phyloP scores from a whole-genome alignment of 2,797 vertebrate genomes.

The Sus cebifrons region DNA sequence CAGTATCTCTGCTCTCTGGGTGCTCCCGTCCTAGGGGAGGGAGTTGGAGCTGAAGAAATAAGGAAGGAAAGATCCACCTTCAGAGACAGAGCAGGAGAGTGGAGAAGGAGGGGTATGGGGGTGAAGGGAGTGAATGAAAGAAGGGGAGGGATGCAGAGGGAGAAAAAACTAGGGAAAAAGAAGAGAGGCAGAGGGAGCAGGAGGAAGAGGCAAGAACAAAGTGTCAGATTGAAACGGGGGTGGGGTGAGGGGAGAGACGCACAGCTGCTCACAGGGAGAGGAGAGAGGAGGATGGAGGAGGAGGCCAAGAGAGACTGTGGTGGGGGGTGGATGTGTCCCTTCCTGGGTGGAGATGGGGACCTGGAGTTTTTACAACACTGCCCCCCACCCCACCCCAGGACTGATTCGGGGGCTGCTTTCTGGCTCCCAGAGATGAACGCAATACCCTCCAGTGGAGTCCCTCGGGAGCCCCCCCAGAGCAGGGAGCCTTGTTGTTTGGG shows the following conservation, averaged over 20 bases:
- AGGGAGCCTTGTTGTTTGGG: slow-evolving; percentile 82
- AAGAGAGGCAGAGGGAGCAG: not conserved
- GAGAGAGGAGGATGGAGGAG: not conserved
- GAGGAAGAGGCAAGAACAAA: slow-evolving; percentile 43
- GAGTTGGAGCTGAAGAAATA: not conserved
- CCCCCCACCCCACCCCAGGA: not conserved
- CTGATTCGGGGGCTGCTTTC: slow-evolving; percentile 17
- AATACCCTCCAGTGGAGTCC: slow-evolving; percentile 74
- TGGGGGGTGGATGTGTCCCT: not conserved
- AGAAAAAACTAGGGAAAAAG: not conserved
- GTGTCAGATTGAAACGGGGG: slow-evolving; percentile 14
- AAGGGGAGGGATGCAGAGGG: not conserved
- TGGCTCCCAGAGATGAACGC: slow-evolving; percentile 73
- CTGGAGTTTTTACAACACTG: slow-evolving; percentile 23
- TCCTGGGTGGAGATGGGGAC: not conserved
- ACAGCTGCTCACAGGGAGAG: slow-evolving; percentile 35
- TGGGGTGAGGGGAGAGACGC: not conserved
- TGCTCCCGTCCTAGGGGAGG: not conserved
- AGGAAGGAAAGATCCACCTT: not conserved
- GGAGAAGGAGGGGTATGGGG: not conserved
- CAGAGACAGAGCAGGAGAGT: not conserved
- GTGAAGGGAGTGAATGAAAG: not conserved
- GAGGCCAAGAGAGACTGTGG: not conserved
- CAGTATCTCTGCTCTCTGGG: not conserved
- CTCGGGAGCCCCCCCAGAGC: slow-evolving; percentile 85